These are phyloP conservation scores for Sarcophaga carnaria DNA, from an alignment of 2,888 invertebrate genomes.

Conservation along the genomic window DNA sequence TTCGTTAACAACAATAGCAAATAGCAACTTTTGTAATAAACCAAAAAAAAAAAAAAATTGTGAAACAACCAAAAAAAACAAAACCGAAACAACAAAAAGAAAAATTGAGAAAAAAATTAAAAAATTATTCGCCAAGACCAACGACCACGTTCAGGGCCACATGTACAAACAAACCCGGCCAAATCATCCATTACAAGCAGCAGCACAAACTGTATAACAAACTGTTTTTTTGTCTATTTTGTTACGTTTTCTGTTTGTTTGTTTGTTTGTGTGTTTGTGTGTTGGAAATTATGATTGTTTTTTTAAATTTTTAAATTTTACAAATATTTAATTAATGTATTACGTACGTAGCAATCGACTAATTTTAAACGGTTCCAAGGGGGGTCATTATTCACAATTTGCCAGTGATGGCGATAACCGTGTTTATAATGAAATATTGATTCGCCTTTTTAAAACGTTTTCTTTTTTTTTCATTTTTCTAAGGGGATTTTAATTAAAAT, in stretches of 20 bases:
- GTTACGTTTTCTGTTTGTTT: conserved; percentile 5
- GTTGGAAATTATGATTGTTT: conserved; percentile 46
- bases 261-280: background rate
- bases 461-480: too few relatives aligned
- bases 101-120: conserved; percentile 13
- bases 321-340: conserved; percentile 51
- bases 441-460: too few relatives aligned
- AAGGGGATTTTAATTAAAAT: too few relatives aligned
- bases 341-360: conserved; percentile 40
- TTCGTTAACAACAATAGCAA: conserved; percentile 29
- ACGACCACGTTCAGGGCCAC: conserved; percentile 77
- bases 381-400: background rate
- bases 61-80: conserved; percentile 44
- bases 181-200: conserved; percentile 55
- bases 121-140: conserved; percentile 73
- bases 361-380: conserved; percentile 28
- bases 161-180: conserved; percentile 56
- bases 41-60: conserved; percentile 71
- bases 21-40: conserved; percentile 69
- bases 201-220: conserved; percentile 48
- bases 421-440: too few relatives aligned
- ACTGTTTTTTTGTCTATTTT: conserved; percentile 2
- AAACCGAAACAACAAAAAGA: conserved; percentile 15
- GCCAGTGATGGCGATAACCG: too few relatives aligned
- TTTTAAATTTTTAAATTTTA: background rate